These are phyloP conservation scores for Electrona antarctica DNA, from an alignment of 2,113 vertebrate genomes.

Conservation along the genomic window DNA sequence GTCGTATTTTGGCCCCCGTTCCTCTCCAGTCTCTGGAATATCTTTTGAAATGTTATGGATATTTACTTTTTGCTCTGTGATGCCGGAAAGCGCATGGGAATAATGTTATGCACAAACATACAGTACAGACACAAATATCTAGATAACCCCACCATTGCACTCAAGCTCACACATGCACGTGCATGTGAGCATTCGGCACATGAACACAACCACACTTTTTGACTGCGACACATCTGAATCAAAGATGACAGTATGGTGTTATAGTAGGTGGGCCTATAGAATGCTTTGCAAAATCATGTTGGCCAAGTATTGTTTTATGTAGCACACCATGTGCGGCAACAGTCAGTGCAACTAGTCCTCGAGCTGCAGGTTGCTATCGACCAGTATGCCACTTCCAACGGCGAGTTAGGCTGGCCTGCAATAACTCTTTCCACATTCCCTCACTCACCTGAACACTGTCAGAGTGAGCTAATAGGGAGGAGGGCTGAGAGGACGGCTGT, in stretches of 20 bases:
- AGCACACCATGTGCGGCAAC: conserved; percentile 56
- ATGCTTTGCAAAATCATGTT: conserved; percentile 41
- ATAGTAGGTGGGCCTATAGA: conserved; percentile 33
- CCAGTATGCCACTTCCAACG: conserved; percentile 44
- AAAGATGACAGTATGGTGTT: conserved; percentile 57
- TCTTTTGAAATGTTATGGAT: conserved; percentile 64
- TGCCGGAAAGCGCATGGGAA: conserved; percentile 54
- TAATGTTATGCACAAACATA: conserved; percentile 70
- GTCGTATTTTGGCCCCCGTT: conserved; percentile 54
- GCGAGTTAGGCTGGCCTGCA: conserved; percentile 33
- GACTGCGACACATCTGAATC: conserved; percentile 53
- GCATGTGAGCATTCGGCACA: too few species aligned
- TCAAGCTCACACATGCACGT: too few species aligned
- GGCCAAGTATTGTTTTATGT: conserved; percentile 59
- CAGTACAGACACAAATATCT: conserved; percentile 25
- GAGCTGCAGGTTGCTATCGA: conserved; percentile 21
- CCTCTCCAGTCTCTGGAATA: conserved; percentile 49
- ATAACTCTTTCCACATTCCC: conserved; percentile 51
- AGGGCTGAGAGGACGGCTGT: conserved; percentile 59
- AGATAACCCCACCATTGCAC: background rate
- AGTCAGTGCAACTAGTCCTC: conserved; percentile 37
- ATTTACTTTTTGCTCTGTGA: conserved; percentile 60
- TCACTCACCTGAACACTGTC: conserved; percentile 43
- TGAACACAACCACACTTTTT: too few species aligned
- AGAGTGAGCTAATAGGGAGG: conserved; percentile 48